phyloP scores from a whole-genome alignment of 2,888 invertebrate species.

The Tethea ocularis region DNA sequence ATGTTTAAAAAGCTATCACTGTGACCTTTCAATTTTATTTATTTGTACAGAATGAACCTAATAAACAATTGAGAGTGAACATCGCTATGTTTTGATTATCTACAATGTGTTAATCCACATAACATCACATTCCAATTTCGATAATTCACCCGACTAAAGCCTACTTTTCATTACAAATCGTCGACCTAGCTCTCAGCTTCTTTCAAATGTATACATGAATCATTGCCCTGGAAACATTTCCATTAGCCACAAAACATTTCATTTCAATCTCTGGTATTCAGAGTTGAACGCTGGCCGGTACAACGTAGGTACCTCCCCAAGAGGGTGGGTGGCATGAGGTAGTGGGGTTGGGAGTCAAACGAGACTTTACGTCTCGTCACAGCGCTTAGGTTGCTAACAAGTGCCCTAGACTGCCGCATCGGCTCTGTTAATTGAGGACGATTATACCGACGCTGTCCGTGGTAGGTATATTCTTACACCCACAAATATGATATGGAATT shows the following conservation, averaged over 20 bases:
- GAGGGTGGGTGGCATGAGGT: background rate
- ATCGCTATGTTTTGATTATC: too few species aligned
- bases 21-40: too few species aligned
- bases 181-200: background rate
- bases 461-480: background rate
- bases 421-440: constrained; percentile 15
- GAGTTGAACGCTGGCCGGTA: constrained; percentile 17
- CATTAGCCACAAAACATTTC: constrained; percentile 4
- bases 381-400: constrained; percentile 30
- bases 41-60: too few species aligned
- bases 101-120: too few species aligned
- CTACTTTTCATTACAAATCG: background rate
- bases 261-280: constrained; percentile 11
- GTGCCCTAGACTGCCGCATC: constrained; percentile 28
- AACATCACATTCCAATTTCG: background rate
- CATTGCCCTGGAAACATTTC: background rate
- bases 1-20: too few species aligned
- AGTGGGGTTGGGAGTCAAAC: background rate
- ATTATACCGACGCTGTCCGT: background rate
- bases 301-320: constrained; percentile 7
- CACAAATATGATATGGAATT: background rate
- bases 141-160: background rate
- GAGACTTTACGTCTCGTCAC: constrained; percentile 30
- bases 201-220: background rate
- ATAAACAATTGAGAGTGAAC: too few species aligned